These are phyloP conservation scores for Chanos chanos DNA, from an alignment of 2,797 vertebrate species.

Conservation along the genomic window DNA sequence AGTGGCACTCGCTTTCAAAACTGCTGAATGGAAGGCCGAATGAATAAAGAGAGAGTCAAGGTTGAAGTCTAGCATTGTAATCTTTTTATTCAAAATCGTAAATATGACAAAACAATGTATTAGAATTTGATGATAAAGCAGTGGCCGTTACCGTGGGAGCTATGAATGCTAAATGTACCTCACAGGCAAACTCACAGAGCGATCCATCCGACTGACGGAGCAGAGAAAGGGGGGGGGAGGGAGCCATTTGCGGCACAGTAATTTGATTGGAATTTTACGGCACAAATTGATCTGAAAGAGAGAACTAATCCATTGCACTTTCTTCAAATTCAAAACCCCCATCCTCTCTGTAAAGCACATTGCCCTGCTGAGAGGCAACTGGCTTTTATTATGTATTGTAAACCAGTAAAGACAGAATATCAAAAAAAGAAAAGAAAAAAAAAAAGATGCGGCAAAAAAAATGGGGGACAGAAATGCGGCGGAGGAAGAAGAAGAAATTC, in stretches of 20 bases:
- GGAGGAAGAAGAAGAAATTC: conserved; percentile 19
- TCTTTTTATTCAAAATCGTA: conserved; percentile 16
- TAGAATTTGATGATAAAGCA: conserved; percentile 3
- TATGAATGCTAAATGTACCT: conserved; percentile 11
- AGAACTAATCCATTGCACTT: background rate
- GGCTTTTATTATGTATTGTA: conserved; percentile 34
- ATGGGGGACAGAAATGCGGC: no score
- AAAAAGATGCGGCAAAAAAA: no score
- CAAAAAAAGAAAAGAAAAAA: no score
- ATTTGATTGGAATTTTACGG: background rate
- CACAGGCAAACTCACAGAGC: background rate
- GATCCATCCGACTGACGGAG: no score
- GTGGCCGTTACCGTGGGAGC: background rate
- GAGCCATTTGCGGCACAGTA: background rate
- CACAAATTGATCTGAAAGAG: background rate
- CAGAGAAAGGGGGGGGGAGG: no score
- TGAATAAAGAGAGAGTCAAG: conserved; percentile 11
- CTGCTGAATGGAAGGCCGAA: no score
- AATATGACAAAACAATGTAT: conserved; percentile 16
- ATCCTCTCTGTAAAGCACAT: no score
- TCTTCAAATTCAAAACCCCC: background rate
- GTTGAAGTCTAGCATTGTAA: conserved; percentile 10
- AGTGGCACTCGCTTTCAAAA: no score
- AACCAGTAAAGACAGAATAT: conserved; percentile 43
- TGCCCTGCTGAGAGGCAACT: no score